Evolutionary conservation across 2,797 vertebrate genomes (phyloP).

Genomic region (Orestias chungarensis): DNA sequence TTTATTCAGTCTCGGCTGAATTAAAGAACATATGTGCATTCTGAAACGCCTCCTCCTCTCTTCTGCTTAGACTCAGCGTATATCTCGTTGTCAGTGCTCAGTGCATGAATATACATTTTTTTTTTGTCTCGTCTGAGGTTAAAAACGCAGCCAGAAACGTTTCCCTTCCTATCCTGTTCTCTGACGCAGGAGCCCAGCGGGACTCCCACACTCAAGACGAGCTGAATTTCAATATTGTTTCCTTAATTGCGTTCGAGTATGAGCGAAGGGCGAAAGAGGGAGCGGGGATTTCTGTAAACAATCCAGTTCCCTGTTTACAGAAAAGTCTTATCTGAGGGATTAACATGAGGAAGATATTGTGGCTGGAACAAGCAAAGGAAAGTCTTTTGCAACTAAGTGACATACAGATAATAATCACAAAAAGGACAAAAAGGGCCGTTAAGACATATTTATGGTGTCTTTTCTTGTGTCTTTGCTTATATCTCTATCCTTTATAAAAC

Average conservation of each 20-base stretch:
- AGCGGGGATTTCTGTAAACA: constrained; percentile 42
- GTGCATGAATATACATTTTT: background rate
- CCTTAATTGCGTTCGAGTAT: constrained; percentile 50
- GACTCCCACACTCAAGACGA: constrained; percentile 27
- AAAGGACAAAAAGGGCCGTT: background rate
- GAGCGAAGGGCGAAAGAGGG: constrained; percentile 24
- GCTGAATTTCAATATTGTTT: constrained; percentile 43
- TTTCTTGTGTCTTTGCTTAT: too few relatives aligned
- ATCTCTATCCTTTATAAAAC: background rate
- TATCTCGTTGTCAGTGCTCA: background rate
- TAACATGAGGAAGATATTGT: constrained; percentile 6
- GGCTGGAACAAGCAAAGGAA: constrained; percentile 7
- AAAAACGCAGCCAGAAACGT: background rate
- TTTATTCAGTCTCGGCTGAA: background rate
- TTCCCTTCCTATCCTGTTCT: constrained; percentile 1
- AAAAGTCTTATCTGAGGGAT: constrained; percentile 40
- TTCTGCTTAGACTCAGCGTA: background rate
- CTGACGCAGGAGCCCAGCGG: constrained; percentile 19
- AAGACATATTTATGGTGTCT: background rate
- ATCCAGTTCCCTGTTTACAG: constrained; percentile 49
- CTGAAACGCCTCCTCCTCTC: background rate
- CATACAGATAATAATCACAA: background rate
- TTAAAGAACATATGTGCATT: background rate
- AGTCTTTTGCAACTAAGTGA: background rate
- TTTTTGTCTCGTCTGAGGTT: background rate